phyloP scores from a whole-genome alignment of 2,888 invertebrate genomes.

The Hypsopygia costalis region DNA sequence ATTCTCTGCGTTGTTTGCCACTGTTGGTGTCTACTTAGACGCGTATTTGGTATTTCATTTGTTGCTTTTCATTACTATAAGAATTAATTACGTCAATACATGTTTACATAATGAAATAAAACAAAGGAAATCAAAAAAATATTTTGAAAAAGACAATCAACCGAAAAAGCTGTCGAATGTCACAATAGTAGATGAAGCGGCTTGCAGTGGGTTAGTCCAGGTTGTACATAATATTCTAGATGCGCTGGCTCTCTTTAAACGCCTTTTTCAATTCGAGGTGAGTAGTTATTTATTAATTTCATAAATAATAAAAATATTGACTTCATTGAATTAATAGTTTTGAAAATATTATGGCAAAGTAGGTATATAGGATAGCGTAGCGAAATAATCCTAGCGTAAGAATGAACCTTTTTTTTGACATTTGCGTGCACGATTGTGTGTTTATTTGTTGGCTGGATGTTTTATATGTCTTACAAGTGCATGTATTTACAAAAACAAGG shows the following conservation, averaged over 20 bases:
- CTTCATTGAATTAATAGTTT: no score
- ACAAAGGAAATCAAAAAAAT: no score
- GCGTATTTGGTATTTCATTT: conserved; percentile 32
- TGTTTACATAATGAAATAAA: conserved; percentile 23
- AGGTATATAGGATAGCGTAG: no score
- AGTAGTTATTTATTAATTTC: conserved; percentile 15
- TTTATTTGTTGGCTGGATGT: no score
- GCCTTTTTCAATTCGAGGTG: conserved; percentile 43
- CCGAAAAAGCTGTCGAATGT: conserved; percentile 9
- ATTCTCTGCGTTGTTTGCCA: conserved; percentile 21
- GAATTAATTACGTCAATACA: conserved; percentile 38
- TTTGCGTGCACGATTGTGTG: no score
- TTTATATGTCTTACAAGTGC: no score
- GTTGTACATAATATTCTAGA: conserved; percentile 31
- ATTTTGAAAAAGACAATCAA: neutral
- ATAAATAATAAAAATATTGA: neutral
- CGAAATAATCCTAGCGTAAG: no score
- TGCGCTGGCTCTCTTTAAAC: conserved; percentile 35
- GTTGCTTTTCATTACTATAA: conserved; percentile 29
- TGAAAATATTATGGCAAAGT: no score
- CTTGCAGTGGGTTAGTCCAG: neutral
- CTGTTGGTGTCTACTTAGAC: conserved; percentile 30
- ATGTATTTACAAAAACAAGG: no score
- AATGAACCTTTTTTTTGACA: no score
- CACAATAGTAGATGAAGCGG: conserved; percentile 8